Evolutionary conservation across 1,140 invertebrate species (phyloP), one percentile per base, ranked within the genome.

Genomic region (Hyles vespertilio): DNA sequence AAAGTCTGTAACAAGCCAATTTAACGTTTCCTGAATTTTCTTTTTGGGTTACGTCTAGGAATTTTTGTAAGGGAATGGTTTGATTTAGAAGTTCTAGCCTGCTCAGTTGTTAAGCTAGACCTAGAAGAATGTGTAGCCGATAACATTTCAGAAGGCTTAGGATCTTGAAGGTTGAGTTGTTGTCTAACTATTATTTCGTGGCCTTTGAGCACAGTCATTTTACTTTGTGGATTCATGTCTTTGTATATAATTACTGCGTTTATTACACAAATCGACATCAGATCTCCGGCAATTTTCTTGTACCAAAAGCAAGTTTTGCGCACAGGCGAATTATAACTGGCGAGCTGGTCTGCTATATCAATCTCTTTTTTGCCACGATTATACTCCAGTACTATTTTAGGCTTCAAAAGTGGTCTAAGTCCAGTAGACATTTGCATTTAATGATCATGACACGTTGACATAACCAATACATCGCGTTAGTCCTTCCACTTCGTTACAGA

Each of bases 401-500:
- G 66, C 54, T 69, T 69, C 54, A 65, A n/a, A 47, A 47, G 55
- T 32, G 58, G 58, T 43, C 40, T 53, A 32, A 43, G 32, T n/a
- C 60, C 55, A 11, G 7, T 50, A 22, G 57, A 55, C 51, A 65
- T 65, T 32, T 49, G 10, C 59, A 69, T 65, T 49, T 62, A 9
- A 40, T 65, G 32, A 44, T 53, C 51, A 43, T 65, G 55, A 44
- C 63, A 66, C 6, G 67, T 81, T 6, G 69, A 79, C 34, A 81
- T 43, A 32, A 78, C 40, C 3, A 68, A 12, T 33, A 82, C 67
- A 48, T 79, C 69, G n/a, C 66, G 47, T 50, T 79, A 69, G 45
- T 79, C 74, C 3, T 62, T 32, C 69, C 77, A 84, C 69, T 84
- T 81, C 3, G 72, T 32, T 2, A 74, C 49, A 4, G 74, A 72